Percentiles rank a stretch among this genome's conserved stretches.
Evolutionary conservation across 2,888 invertebrate species (phyloP).

Genomic region (Oscheius myriophilus): DNA sequence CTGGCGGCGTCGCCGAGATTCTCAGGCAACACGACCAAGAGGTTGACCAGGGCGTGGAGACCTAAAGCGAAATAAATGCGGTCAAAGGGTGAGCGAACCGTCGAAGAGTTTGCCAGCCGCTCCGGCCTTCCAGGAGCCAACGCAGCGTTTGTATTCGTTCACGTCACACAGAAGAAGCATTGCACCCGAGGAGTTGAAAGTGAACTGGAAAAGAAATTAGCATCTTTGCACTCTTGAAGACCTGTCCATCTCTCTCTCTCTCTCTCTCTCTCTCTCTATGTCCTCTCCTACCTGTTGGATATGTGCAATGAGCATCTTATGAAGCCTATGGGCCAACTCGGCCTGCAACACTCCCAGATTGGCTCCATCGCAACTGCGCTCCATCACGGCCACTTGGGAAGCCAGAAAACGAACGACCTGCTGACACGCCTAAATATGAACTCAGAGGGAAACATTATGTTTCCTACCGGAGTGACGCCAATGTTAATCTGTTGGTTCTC

Average conservation of each 20-base stretch:
- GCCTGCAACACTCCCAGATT: conserved; percentile 86
- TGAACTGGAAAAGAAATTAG: conserved; percentile 33
- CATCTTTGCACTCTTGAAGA: neutral
- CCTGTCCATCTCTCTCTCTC: too few species aligned
- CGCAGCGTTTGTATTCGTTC: conserved; percentile 82
- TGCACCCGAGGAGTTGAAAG: conserved; percentile 78
- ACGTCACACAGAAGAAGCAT: conserved; percentile 98
- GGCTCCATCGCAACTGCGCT: conserved; percentile 80
- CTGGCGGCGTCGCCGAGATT: conserved; percentile 94
- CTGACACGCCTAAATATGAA: conserved; percentile 32
- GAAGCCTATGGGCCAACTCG: conserved; percentile 90
- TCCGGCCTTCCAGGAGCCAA: conserved; percentile 42
- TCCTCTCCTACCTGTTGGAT: conserved; percentile 78
- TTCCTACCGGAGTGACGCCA: conserved; percentile 36
- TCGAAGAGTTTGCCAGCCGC: conserved; percentile 25
- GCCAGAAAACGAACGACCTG: conserved; percentile 85
- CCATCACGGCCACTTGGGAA: conserved; percentile 59
- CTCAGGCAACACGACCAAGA: conserved; percentile 91
- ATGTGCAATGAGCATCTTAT: conserved; percentile 92
- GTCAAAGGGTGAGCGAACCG: neutral
- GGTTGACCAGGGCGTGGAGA: conserved; percentile 92
- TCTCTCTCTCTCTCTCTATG: neutral
- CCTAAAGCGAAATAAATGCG: conserved; percentile 9
- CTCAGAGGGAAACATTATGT: neutral
- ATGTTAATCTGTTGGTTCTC: conserved; percentile 72